These are phyloP conservation scores for Poliocrania exsul DNA, from an alignment of 2,797 vertebrate species.

Conservation along the genomic window DNA sequence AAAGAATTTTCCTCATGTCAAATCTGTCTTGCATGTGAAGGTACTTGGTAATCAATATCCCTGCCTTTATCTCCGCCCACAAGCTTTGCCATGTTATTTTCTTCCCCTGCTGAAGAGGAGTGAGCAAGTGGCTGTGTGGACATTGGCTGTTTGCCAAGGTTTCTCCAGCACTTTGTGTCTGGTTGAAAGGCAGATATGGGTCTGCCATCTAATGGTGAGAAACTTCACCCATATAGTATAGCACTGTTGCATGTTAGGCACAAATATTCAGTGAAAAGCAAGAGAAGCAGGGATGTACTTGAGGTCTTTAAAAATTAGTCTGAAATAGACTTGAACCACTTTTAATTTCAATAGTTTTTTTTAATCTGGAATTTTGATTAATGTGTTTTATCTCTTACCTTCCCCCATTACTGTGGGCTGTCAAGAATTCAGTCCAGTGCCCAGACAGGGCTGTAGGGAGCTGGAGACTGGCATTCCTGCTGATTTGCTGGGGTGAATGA, in stretches of 20 bases:
- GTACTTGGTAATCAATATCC: not conserved
- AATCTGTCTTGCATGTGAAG: not conserved
- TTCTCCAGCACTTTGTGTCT: not conserved
- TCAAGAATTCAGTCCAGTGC: not conserved
- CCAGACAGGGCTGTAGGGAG: not conserved
- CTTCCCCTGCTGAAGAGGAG: not conserved
- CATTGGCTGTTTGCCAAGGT: not conserved
- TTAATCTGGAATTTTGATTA: not conserved
- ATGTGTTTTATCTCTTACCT: not conserved
- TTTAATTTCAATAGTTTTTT: not conserved
- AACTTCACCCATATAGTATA: not conserved
- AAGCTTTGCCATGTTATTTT: not conserved
- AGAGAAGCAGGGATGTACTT: not conserved
- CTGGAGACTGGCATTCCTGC: not conserved
- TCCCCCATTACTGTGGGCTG: not conserved
- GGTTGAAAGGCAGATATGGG: not conserved
- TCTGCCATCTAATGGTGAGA: not conserved
- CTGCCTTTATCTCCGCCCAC: not conserved
- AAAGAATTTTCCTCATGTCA: not conserved
- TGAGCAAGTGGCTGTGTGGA: not conserved
- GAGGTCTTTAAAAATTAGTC: not conserved
- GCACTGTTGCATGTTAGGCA: not conserved
- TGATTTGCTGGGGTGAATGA: fast-evolving
- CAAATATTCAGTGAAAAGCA: not conserved
- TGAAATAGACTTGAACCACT: not conserved